Evolutionary conservation across 2,113 vertebrate genomes (phyloP), one percentile per base, ranked within the genome.

Genomic region (Spea multiplicata): DNA sequence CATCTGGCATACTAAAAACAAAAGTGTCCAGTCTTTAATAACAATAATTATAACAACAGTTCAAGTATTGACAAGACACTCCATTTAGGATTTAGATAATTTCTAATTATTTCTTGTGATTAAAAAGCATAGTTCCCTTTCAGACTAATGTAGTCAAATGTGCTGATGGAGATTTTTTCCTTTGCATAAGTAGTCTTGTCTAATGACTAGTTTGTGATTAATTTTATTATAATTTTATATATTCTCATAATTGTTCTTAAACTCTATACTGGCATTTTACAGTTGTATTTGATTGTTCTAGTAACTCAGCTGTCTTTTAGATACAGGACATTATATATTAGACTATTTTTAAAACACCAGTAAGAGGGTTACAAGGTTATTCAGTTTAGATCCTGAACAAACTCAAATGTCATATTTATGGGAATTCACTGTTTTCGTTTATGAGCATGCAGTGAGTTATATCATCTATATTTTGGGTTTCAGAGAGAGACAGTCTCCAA

Each of bases 51-150:
- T 44, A 66, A 69, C 64, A 62, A 49, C 46, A 64, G 46, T 13
- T 4, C 44, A 76, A 59, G 44, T 76, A 59, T 76, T 61, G 75
- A 77, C 44, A 77, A 46, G 13, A 5, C 57, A 12, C 57, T 64
- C 67, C 16, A 64, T 78, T 62, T 71, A 59, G 45, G 49, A 46
- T 65, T 78, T 57, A 52, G 16, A 78, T 52, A 44, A 71, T 71
- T 68, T 70, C 75, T 70, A 77, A 71, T 69, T 77, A 77, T 70
- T 69, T 66, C 30, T 57, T 45, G n/a, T 73, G 9, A 70, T 30
- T 30, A 30, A 30, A 30, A 30, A 30, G 14, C 53, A 16, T 44
- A 30, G 45, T 46, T 73, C 59, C 73, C n/a, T 74, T 73, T 73
- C 8, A 73, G 30, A 61, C 53, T 61, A 8, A 64, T 50, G 7